Evolutionary conservation across 2,113 vertebrate genomes (phyloP).

Genomic region (Sphyrna mokarran): DNA sequence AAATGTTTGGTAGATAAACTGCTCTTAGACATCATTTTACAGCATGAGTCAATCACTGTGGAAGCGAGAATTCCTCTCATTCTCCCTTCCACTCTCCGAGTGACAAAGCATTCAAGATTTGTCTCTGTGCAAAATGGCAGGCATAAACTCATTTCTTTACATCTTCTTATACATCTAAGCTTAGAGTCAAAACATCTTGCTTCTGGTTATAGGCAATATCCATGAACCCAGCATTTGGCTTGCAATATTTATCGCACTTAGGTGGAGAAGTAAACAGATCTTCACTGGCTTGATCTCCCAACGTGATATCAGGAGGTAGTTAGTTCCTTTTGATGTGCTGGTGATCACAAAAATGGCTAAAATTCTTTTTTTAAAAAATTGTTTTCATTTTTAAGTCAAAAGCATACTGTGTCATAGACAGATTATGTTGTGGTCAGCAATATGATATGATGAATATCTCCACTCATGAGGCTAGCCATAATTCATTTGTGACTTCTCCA

Average conservation of each 20-base stretch:
- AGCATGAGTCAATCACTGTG: neutral
- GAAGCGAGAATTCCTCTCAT: neutral
- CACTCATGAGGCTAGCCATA: conserved; percentile 25
- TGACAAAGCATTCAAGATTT: neutral
- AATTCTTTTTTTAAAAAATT: neutral
- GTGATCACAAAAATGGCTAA: neutral
- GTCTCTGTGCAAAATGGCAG: neutral
- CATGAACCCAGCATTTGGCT: neutral
- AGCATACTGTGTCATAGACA: conserved; percentile 21
- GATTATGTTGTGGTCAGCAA: conserved; percentile 28
- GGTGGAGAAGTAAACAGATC: neutral
- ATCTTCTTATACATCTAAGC: neutral
- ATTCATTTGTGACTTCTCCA: conserved; percentile 32
- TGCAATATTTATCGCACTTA: neutral
- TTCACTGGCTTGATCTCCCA: neutral
- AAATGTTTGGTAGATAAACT: neutral
- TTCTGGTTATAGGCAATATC: neutral
- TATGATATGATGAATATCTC: conserved; percentile 34
- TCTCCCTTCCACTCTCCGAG: neutral
- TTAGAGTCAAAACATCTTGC: neutral
- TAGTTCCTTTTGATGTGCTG: neutral
- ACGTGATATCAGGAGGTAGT: neutral
- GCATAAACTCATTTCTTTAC: neutral
- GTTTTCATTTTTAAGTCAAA: conserved; percentile 35
- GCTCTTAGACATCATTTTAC: neutral